These are phyloP conservation scores for Phytoseiulus persimilis DNA, from an alignment of 2,888 invertebrate genomes.

Conservation along the genomic window DNA sequence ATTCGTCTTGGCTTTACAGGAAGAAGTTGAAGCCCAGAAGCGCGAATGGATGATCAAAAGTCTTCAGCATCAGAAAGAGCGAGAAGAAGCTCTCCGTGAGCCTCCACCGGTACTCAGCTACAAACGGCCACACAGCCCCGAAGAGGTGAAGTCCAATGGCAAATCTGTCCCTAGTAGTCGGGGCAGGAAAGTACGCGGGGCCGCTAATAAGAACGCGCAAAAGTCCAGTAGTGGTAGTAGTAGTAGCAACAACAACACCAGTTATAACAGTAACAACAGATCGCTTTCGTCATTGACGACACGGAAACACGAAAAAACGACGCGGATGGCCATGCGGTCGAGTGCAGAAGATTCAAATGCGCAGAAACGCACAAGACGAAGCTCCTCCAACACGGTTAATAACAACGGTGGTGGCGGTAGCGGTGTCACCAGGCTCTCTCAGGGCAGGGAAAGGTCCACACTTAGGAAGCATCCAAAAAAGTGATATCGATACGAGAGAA, in stretches of 20 bases:
- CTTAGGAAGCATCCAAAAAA: neutral
- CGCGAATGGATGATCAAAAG: conserved; percentile 80
- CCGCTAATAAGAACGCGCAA: conserved; percentile 48
- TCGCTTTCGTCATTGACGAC: neutral
- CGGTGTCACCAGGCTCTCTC: neutral
- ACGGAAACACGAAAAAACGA: neutral
- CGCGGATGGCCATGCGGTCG: neutral
- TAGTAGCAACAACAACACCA: conserved; percentile 11
- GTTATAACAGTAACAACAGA: neutral
- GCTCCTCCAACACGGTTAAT: neutral
- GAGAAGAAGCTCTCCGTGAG: conserved; percentile 42
- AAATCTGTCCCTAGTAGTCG: conserved; percentile 9
- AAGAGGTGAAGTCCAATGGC: conserved; percentile 37
- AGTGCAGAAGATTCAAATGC: neutral
- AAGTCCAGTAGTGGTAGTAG: conserved; percentile 42
- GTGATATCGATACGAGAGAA: neutral
- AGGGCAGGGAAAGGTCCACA: neutral
- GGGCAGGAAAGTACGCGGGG: conserved; percentile 36
- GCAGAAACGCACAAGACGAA: neutral
- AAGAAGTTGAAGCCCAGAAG: conserved; percentile 71
- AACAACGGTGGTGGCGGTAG: neutral
- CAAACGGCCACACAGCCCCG: conserved; percentile 32
- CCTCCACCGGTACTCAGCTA: conserved; percentile 34
- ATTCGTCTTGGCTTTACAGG: conserved; percentile 47
- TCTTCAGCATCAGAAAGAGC: conserved; percentile 55